Evolutionary conservation across 2,113 vertebrate genomes (phyloP), one percentile per base, ranked within the genome.

Genomic region (Tor tambroides): DNA sequence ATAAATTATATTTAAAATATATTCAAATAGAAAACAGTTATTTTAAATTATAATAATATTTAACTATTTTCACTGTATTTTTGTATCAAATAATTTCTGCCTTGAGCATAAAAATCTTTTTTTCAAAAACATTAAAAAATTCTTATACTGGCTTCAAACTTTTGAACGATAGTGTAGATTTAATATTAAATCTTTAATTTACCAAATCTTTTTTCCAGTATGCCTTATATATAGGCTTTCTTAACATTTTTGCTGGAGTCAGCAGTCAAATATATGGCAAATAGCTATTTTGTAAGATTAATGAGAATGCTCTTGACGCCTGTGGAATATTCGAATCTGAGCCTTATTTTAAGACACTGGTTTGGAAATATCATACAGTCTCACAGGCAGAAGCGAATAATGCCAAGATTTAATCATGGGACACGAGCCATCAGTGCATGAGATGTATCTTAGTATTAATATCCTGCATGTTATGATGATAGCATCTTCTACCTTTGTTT

Each of bases 401-500:
- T 1, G 26, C 72, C 86, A 74, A 83, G 79, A 46, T 28, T 75
- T 78, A 59, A 76, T 81, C 59, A 85, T 49, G 43, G 38, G 49
- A 85, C 28, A 69, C 10, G 1, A 35, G 46, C 56, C 82, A 71
- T 38, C 59, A 26, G 19, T 80, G 23, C 30, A 46, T 32, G 72
- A 87, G 76, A 87, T 77, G 82, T 87, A 85, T 74, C 43, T 41
- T 5, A 75, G 26, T 28, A 75, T 78, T 85, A 71, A 87, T 85
- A 87, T 87, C 30, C 71, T 49, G 21, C 7, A 77, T 71, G 19
- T 83, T 35, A 35, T 32, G 19, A 71, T 21, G 65, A 71, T 83
- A 71, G 19, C 43, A 83, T 89, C 78, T 87, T 46, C 30, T 69
- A 61, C 43, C 21, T 56, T 35, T 26, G 46, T 19, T 71, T 28